Base-by-base conservation (phyloP, 2,888 invertebrate genomes). In the Dolomedes plantarius region DNA sequence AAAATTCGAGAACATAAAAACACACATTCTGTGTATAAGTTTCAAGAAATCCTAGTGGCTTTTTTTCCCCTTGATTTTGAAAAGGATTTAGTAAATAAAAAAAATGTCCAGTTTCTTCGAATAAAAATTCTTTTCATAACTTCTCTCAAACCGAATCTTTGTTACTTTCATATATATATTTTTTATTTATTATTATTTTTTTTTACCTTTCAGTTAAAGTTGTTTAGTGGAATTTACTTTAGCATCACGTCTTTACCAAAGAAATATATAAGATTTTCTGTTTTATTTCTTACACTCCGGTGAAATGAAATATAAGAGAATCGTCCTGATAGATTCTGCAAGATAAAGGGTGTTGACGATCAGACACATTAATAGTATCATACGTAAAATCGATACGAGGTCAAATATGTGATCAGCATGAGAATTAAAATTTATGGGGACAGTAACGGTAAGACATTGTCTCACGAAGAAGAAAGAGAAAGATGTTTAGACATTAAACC, bases 81-180 rank as follows among this genome's bases (percentile, higher is more conserved):
- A 46, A 2, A 46, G 41, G 9, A 11, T 9, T 46, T 46, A 13
- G 41, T 46, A 16, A 36, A 9, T 46, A 46, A 46, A 46, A 36
- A 36, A 11, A 2, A 46, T 46, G 13, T 13, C 5, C 36, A 46
- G 16, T 9, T 46, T 46, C 41, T 46, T 41, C 16, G 46, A 46
- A 46, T 46, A 46, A 46, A 46, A 46, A 46, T 46, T 46, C 41
- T 46, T 46, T 46, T 46, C 41, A 46, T 46, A 46, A 46, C 41
- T 46, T 16, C 11, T 46, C 41, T 46, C 9, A 46, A 46, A 46
- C 41, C 41, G 16, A 46, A 46, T 46, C 41, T 46, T 46, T 46
- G 2, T 13, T 16, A 36, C 36, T 7, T 36, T 5, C 36, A 5
- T 36, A 36, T 36, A 11, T 36, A 36, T 36, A 7, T 36, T 36